phyloP scores from a whole-genome alignment of 2,797 vertebrate species.

The Acanthurus leucopareius region DNA sequence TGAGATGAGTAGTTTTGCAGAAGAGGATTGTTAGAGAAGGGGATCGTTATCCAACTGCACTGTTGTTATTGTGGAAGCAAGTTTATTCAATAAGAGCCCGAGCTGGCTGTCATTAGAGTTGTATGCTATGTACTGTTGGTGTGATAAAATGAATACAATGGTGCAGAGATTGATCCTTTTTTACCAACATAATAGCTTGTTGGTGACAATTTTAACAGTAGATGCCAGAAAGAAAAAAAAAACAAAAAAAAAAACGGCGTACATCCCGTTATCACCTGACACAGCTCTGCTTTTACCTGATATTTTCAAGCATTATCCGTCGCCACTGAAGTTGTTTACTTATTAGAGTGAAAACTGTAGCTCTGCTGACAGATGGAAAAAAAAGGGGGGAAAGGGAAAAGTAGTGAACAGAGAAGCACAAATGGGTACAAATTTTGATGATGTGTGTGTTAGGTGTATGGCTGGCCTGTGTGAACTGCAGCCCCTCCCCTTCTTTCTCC shows the following conservation, averaged over 20 bases:
- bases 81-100: slow-evolving; percentile 46
- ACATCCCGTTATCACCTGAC: slow-evolving; percentile 67
- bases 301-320: slow-evolving; percentile 68
- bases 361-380: slow-evolving; percentile 35
- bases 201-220: slow-evolving; percentile 59
- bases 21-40: slow-evolving; percentile 16
- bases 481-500: slow-evolving; percentile 27
- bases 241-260: slow-evolving; percentile 1
- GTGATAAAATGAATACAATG: slow-evolving; percentile 54
- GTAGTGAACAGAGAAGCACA: slow-evolving; percentile 49
- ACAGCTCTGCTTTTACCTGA: slow-evolving; percentile 64
- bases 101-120: slow-evolving; percentile 41
- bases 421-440: slow-evolving; percentile 76
- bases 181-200: slow-evolving; percentile 58
- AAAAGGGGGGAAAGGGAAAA: not conserved
- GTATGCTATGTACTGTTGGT: slow-evolving; percentile 16
- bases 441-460: slow-evolving; percentile 54
- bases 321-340: slow-evolving; percentile 71
- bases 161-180: slow-evolving; percentile 47
- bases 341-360: slow-evolving; percentile 65
- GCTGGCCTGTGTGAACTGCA: slow-evolving; percentile 59
- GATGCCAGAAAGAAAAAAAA: slow-evolving; percentile 21
- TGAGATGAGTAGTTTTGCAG: slow-evolving; percentile 22
- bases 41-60: slow-evolving; percentile 25
- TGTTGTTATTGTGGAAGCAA: not conserved